These are phyloP conservation scores for Hipparchia sbordonii DNA, from an alignment of 2,888 invertebrate genomes.

Conservation along the genomic window DNA sequence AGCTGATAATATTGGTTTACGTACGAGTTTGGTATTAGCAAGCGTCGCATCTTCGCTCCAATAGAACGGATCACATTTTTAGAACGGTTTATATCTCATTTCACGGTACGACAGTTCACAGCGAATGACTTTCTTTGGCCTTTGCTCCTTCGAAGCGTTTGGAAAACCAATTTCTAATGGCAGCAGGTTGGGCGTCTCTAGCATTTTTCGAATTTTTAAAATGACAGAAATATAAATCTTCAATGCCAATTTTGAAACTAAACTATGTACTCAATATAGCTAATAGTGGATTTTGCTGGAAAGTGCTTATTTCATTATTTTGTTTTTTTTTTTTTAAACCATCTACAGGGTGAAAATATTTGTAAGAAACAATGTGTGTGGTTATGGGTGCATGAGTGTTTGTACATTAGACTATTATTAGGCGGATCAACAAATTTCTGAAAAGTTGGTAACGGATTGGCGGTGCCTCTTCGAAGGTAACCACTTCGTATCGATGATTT, in stretches of 20 bases:
- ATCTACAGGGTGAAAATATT: too few species aligned
- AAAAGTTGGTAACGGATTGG: too few species aligned
- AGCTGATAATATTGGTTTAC: conserved; percentile 43
- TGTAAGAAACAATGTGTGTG: not conserved
- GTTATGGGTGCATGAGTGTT: too few species aligned
- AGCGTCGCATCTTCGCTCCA: conserved; percentile 45
- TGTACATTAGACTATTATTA: too few species aligned
- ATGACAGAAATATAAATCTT: not conserved
- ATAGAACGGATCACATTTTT: conserved; percentile 67
- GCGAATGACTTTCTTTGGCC: conserved; percentile 47
- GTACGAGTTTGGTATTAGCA: conserved; percentile 42
- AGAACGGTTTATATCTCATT: conserved; percentile 73
- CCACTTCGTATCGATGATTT: not conserved
- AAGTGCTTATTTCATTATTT: not conserved
- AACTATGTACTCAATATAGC: not conserved
- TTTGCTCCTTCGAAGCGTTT: conserved; percentile 51
- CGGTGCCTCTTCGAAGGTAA: not conserved
- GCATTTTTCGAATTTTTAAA: not conserved
- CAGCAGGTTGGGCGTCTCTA: conserved; percentile 38
- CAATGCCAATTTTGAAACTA: not conserved
- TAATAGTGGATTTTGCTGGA: not conserved
- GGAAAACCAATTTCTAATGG: conserved; percentile 71
- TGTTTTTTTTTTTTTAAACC: too few species aligned
- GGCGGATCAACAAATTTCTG: too few species aligned
- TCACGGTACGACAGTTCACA: conserved; percentile 68